A percentile compares a stretch with the other conserved stretches of the same genome.
These are phyloP conservation scores for Podarcis lilfordi DNA, from an alignment of 2,797 vertebrate genomes.

Conservation along the genomic window DNA sequence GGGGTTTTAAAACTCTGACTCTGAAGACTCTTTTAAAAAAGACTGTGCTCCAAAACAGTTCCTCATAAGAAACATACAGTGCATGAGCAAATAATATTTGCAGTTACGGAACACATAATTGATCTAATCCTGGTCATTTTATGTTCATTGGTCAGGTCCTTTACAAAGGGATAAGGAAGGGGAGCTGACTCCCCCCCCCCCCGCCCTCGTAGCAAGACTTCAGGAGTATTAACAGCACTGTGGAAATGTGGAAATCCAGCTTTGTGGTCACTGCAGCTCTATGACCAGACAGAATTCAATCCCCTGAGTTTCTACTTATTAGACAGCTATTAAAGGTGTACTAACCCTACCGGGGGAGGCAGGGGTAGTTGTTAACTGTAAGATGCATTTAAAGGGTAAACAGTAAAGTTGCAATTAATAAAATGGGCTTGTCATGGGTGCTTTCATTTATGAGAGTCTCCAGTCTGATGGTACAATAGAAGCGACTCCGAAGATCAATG, in stretches of 20 bases:
- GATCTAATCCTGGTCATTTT: neutral
- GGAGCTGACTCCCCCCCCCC: neutral
- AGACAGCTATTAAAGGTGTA: neutral
- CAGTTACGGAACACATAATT: neutral
- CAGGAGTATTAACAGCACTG: neutral
- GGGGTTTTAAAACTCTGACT: constrained; percentile 62
- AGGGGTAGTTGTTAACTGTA: neutral
- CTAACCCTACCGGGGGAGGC: neutral
- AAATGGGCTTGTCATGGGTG: neutral
- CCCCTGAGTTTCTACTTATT: neutral
- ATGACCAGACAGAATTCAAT: neutral
- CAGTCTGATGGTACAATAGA: neutral
- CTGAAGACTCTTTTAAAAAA: constrained; percentile 20
- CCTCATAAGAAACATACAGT: constrained; percentile 60
- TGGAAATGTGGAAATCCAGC: neutral
- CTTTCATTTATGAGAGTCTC: neutral
- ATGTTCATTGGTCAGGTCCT: neutral
- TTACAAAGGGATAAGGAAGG: neutral
- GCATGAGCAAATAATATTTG: constrained; percentile 3
- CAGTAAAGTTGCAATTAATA: too few relatives aligned
- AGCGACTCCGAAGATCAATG: neutral
- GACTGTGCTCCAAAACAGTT: constrained; percentile 47
- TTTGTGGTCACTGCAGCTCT: neutral
- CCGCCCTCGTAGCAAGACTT: neutral
- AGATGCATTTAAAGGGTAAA: too few relatives aligned